phyloP scores from a whole-genome alignment of 2,888 invertebrate genomes.

The Troglohyphantes excavatus region DNA sequence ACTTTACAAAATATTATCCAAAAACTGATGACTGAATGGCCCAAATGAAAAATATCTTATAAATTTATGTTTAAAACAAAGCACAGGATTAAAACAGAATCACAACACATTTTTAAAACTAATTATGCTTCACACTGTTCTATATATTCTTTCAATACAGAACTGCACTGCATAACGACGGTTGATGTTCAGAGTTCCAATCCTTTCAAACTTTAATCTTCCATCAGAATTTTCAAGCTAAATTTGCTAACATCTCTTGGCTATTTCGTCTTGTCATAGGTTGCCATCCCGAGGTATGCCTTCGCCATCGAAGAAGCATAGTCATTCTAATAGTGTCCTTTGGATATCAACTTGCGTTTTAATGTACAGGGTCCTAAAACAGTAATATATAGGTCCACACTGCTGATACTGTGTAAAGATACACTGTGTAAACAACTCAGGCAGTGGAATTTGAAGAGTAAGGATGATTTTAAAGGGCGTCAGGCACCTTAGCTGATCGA shows the following conservation, averaged over 20 bases:
- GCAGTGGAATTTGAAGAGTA: slow-evolving; percentile 24
- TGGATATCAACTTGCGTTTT: slow-evolving; percentile 6
- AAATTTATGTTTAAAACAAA: slow-evolving; percentile 31
- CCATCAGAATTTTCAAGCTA: neutral
- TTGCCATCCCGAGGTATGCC: slow-evolving; percentile 12
- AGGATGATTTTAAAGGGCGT: slow-evolving; percentile 17
- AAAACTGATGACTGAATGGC: neutral
- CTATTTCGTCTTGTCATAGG: slow-evolving; percentile 15
- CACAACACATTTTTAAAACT: slow-evolving; percentile 57
- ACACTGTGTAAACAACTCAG: slow-evolving; percentile 14
- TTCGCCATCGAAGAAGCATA: neutral
- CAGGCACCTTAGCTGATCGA: slow-evolving; percentile 20
- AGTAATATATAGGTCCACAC: slow-evolving; percentile 4
- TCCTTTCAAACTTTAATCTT: neutral
- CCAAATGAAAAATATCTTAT: slow-evolving; percentile 20
- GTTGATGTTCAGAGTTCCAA: slow-evolving; percentile 23
- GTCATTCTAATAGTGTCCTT: neutral
- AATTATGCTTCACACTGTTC: slow-evolving; percentile 36
- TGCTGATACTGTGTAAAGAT: slow-evolving; percentile 44
- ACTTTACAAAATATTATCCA: slow-evolving; percentile 22
- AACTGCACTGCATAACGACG: slow-evolving; percentile 38
- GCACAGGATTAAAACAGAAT: slow-evolving; percentile 43
- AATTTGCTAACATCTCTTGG: neutral
- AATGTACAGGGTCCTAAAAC: slow-evolving; percentile 27
- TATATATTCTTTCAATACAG: slow-evolving; percentile 38